phyloP scores from a whole-genome alignment of 2,113 vertebrate genomes.

The Ascaphus truei region DNA sequence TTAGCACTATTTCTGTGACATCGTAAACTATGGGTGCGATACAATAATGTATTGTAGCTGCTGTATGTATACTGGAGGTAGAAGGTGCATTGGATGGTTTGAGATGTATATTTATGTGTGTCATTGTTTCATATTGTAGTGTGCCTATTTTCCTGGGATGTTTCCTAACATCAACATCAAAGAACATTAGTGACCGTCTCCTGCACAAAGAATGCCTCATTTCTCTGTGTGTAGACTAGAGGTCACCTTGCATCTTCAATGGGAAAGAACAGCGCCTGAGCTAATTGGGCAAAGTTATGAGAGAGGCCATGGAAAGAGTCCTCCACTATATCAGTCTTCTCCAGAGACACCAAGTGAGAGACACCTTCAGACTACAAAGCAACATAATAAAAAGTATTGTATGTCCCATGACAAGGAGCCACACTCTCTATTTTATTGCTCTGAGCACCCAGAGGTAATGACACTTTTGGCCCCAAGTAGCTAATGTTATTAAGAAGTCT shows the following conservation, averaged over 20 bases:
- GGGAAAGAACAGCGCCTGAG: neutral
- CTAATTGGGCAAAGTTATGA: conserved; percentile 23
- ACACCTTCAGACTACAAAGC: conserved; percentile 24
- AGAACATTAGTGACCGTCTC: neutral
- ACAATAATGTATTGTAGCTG: no score
- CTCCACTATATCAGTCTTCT: neutral
- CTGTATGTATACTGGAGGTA: no score
- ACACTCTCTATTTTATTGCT: conserved; percentile 16
- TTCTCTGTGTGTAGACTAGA: neutral
- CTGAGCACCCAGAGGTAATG: conserved; percentile 13
- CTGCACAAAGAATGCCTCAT: neutral
- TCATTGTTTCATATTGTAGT: neutral
- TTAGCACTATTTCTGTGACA: no score
- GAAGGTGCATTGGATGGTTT: neutral
- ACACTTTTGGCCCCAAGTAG: conserved; percentile 15
- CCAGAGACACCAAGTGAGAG: neutral
- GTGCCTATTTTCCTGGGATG: neutral
- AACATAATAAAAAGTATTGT: conserved; percentile 26
- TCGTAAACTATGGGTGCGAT: no score
- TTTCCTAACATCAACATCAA: neutral
- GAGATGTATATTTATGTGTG: neutral
- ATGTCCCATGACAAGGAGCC: neutral
- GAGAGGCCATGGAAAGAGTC: conserved; percentile 4
- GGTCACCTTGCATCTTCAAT: conserved; percentile 7
- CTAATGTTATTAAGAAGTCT: conserved; percentile 17